These are phyloP conservation scores for Sapayoa aenigma DNA, from an alignment of 2,113 vertebrate species.

Conservation along the genomic window DNA sequence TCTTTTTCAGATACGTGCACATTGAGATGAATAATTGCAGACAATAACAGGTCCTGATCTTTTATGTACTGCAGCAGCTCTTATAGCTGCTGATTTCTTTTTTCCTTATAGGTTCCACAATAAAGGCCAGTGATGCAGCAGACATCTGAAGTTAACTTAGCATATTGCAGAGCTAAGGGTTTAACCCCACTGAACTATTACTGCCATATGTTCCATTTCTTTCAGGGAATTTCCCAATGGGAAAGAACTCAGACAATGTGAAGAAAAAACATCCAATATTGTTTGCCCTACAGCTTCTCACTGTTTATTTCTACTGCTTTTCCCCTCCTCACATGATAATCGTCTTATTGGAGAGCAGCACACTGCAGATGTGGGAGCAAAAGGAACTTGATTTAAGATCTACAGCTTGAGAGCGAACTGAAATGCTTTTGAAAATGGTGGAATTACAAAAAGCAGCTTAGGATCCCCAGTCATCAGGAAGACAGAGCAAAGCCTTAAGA, in stretches of 20 bases:
- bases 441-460: slow-evolving; percentile 52
- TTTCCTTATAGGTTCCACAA: slow-evolving; percentile 63
- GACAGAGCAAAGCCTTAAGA: neutral
- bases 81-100: slow-evolving; percentile 51
- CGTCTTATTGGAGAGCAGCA: slow-evolving; percentile 41
- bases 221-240: slow-evolving; percentile 67
- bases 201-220: slow-evolving; percentile 62
- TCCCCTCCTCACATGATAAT: slow-evolving; percentile 53
- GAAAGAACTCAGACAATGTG: slow-evolving; percentile 59
- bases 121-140: slow-evolving; percentile 61
- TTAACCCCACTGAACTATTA: slow-evolving; percentile 65
- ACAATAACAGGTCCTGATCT: slow-evolving; percentile 65
- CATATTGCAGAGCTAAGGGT: slow-evolving; percentile 62
- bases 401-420: slow-evolving; percentile 35
- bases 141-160: slow-evolving; percentile 64
- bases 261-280: slow-evolving; percentile 60
- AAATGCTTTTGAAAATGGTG: slow-evolving; percentile 51
- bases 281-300: slow-evolving; percentile 59
- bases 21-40: slow-evolving; percentile 65
- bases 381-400: slow-evolving; percentile 56
- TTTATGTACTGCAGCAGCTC: slow-evolving; percentile 59
- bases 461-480: neutral
- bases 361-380: slow-evolving; percentile 42
- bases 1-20: slow-evolving; percentile 55
- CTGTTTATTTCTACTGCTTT: slow-evolving; percentile 63